Percentiles rank a stretch among this genome's conserved stretches.
These are phyloP conservation scores for Atta cephalotes DNA, from an alignment of 1,140 invertebrate genomes.

Conservation along the genomic window DNA sequence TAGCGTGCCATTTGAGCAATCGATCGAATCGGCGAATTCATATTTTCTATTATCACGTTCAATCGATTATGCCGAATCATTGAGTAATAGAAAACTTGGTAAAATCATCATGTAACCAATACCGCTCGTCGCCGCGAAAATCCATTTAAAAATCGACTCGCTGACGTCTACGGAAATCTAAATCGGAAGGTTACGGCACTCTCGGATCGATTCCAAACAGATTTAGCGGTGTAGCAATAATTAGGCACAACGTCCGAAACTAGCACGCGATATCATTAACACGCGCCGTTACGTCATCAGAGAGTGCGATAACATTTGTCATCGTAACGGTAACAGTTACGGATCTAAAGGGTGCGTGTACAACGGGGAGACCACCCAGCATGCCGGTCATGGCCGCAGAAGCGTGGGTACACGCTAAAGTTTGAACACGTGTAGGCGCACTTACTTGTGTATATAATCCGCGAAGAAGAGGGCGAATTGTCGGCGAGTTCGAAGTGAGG, in stretches of 20 bases:
- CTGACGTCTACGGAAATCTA: background rate
- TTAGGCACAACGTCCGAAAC: conserved; percentile 45
- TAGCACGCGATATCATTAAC: conserved; percentile 47
- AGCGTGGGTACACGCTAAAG: conserved; percentile 7
- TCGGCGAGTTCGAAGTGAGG: background rate
- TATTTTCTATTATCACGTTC: conserved; percentile 15
- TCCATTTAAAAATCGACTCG: conserved; percentile 10
- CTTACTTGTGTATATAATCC: background rate
- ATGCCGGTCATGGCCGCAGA: conserved; percentile 52
- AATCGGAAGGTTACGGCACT: background rate
- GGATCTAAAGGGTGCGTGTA: conserved; percentile 23
- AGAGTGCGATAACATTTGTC: conserved; percentile 42
- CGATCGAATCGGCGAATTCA: background rate
- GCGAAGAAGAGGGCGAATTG: conserved; percentile 11
- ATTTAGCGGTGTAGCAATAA: conserved; percentile 26
- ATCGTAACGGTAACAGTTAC: conserved; percentile 39
- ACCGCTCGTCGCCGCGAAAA: background rate
- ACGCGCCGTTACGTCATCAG: conserved; percentile 33
- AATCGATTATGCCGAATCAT: conserved; percentile 23
- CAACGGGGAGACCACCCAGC: background rate
- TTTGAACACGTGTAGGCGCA: background rate
- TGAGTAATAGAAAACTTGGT: background rate
- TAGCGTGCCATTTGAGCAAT: background rate
- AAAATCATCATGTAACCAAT: background rate
- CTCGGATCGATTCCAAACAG: conserved; percentile 37